Evolutionary conservation across 2,888 invertebrate species (phyloP), one percentile per base, ranked within the genome.

Genomic region (Meghimatium bilineatum): DNA sequence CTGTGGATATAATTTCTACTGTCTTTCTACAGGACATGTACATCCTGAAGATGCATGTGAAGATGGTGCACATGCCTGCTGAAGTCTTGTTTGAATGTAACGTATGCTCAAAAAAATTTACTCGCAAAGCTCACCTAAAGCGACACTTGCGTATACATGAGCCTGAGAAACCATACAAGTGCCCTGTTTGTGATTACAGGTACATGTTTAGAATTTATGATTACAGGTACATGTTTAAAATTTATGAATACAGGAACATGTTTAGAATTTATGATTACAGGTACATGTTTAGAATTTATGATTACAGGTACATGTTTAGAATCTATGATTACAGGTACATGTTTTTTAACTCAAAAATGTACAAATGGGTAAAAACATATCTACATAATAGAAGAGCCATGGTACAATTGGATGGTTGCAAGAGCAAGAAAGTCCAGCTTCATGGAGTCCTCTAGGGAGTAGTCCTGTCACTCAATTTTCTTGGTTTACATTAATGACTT

Each of bases 1-100:
- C 26, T n/a, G n/a, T 63, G 12, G 20, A 2, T 34, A 2, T 67
- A 67, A 32, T 67, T 32, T 10, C 17, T 23, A 10, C 34, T 69
- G 66, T 34, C 49, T 86, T 32, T 52, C 85, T 87, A 2, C 88
- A 94, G 93, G 94, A 94, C 86, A 93, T 92, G 88, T 94, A 94
- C 89, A 93, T 94, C 29, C 87, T 94, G 83, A 93, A 94, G 88
- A 94, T 93, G 93, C 94, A 94, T 87, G 89, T 93, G 20, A 93
- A 93, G 88, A 93, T 93, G 93, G 93, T 94, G 10, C 94, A 94
- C 88, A 91, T 92, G 90, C 93, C 93, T 36, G 92, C 93, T 8
- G 93, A 94, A 86, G 92, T 93, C 0, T 86, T 93, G 83, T 94
- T 92, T 88, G 92, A 93, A 82, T 94, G 94, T 88, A 90, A 88